Evolutionary conservation across 2,888 invertebrate species (phyloP).

Genomic region (Papilio demoleus): DNA sequence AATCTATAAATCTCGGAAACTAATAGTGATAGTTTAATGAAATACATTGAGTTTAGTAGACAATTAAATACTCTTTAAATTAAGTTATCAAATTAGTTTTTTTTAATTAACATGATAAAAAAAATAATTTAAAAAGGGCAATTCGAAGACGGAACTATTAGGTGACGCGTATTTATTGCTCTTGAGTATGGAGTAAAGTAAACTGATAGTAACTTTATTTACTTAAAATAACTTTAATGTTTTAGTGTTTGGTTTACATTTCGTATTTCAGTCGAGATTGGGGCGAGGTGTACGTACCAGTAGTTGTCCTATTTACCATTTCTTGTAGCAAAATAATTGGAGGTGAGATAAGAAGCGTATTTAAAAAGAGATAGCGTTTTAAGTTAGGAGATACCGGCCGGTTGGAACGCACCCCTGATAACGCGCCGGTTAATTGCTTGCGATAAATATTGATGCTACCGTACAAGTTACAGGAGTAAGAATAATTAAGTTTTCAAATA

Average conservation of each 20-base stretch:
- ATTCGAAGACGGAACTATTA: no score
- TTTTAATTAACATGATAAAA: no score
- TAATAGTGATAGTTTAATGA: no score
- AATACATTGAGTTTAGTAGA: no score
- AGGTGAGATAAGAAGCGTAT: slow-evolving; percentile 33
- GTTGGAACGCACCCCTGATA: slow-evolving; percentile 52
- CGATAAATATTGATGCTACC: slow-evolving; percentile 60
- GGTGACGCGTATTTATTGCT: no score
- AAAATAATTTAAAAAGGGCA: no score
- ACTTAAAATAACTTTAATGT: background rate
- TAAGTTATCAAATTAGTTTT: no score
- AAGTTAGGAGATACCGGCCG: slow-evolving; percentile 32
- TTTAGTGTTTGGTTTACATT: slow-evolving; percentile 11
- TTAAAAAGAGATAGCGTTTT: slow-evolving; percentile 40
- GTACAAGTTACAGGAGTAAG: slow-evolving; percentile 42
- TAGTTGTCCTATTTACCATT: slow-evolving; percentile 23
- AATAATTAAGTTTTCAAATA: no score
- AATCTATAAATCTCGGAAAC: no score
- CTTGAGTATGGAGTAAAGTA: no score
- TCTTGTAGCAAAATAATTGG: slow-evolving; percentile 19
- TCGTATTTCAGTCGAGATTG: background rate
- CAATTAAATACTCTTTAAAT: no score
- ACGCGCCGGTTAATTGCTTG: slow-evolving; percentile 67
- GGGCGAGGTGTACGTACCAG: slow-evolving; percentile 8
- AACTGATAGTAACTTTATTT: background rate